These are phyloP conservation scores for Pristiophorus japonicus DNA, from an alignment of 2,113 vertebrate genomes.

Conservation along the genomic window DNA sequence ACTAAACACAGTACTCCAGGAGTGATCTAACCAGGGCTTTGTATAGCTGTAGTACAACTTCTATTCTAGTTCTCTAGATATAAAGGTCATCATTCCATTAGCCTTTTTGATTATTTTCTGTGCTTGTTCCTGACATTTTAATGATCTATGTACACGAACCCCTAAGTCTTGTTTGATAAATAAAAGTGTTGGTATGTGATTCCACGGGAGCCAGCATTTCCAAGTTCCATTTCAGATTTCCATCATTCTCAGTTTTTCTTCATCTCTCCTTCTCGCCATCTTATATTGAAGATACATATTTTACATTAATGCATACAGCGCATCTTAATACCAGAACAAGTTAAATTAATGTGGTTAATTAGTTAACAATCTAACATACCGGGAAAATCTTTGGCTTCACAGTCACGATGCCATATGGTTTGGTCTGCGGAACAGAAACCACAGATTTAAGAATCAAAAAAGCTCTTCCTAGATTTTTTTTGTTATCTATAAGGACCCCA, in stretches of 20 bases:
- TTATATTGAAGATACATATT: background rate
- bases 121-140: too few species aligned
- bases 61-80: too few species aligned
- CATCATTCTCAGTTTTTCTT: background rate
- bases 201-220: background rate
- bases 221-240: background rate
- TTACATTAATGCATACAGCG: too few species aligned
- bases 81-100: too few species aligned
- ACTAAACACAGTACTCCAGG: too few species aligned
- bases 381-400: conserved; percentile 68
- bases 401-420: conserved; percentile 61
- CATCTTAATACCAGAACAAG: background rate
- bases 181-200: background rate
- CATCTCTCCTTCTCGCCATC: background rate
- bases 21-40: too few species aligned
- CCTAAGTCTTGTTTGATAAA: background rate
- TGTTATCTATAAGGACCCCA: background rate
- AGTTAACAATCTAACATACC: conserved; percentile 58
- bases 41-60: too few species aligned
- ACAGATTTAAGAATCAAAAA: background rate
- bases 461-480: background rate
- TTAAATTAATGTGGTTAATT: too few species aligned
- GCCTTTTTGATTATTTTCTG: too few species aligned
- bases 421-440: conserved; percentile 51
- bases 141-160: too few species aligned